Evolutionary conservation across 1,140 invertebrate genomes (phyloP), one percentile per base, ranked within the genome.

Genomic region (Aethina tumida): DNA sequence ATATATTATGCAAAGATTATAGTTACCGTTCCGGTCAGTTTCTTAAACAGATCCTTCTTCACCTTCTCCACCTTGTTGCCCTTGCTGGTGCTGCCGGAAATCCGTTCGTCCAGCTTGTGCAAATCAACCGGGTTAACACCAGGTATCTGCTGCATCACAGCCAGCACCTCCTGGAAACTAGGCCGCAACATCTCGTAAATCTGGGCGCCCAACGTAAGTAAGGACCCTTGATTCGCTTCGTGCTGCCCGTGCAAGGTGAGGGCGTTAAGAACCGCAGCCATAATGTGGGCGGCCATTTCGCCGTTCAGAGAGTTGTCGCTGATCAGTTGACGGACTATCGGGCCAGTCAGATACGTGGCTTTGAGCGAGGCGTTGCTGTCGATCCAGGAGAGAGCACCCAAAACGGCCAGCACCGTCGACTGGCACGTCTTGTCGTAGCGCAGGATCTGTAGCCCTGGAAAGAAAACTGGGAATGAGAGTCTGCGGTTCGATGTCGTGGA

Each of bases 31-130:
- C 74, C 74, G 2, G 88, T 86, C 25, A 94, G 74, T 64, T 88
- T 90, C 59, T 85, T 91, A 59, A 93, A 92, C 8, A 87, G 66
- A 57, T 93, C 88, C 51, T 88, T 88, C 59, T 90, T 91, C 41
- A 79, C 80, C 55, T 90, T 90, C 51, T 92, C 88, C 8, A 84
- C 74, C 59, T 85, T 85, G 49, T 78, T 76, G 13, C 80, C 80
- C 50, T 79, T 81, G 35, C 73, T 73, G 7, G 73, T 73, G 18
- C 69, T 65, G 3, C 75, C 71, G 6, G 79, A 61, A 55, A 91
- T 75, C 58, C 84, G 84, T 47, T 91, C 86, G 60, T 92, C 87
- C 40, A 92, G 78, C 38, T 82, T 75, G 43, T 83, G 79, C 26
- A 86, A 58, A 59, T 88, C 84, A 1, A 77, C 73, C 13, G 72